These are phyloP conservation scores for Oegoconia quadripuncta DNA, from an alignment of 2,888 invertebrate genomes.

Conservation along the genomic window DNA sequence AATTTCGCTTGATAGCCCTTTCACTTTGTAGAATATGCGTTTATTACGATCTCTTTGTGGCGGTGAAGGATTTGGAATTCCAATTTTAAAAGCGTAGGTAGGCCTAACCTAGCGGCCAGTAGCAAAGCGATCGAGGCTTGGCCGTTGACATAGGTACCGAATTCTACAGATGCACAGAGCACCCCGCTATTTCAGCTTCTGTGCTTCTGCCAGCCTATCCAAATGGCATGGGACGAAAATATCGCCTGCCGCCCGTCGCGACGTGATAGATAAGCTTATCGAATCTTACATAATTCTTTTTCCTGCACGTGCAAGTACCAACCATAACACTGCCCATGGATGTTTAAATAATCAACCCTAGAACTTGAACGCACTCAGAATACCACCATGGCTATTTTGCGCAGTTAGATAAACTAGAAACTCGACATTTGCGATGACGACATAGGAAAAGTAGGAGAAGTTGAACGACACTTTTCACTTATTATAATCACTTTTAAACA, in stretches of 20 bases:
- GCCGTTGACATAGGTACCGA: background rate
- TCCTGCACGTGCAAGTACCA: slow-evolving; percentile 42
- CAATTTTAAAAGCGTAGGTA: background rate
- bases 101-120: background rate
- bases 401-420: slow-evolving; percentile 40
- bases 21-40: too few species aligned
- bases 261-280: slow-evolving; percentile 46
- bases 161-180: background rate
- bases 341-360: too few species aligned
- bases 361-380: slow-evolving; percentile 5
- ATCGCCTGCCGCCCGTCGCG: slow-evolving; percentile 34
- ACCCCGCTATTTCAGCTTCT: background rate
- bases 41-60: too few species aligned
- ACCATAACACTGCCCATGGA: too few species aligned
- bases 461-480: slow-evolving; percentile 23
- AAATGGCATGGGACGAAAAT: slow-evolving; percentile 37
- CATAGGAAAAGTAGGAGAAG: slow-evolving; percentile 35
- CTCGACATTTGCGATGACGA: slow-evolving; percentile 25
- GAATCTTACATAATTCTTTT: slow-evolving; percentile 51
- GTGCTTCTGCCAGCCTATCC: slow-evolving; percentile 12
- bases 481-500: slow-evolving; percentile 15
- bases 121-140: background rate
- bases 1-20: too few species aligned
- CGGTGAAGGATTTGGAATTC: too few species aligned
- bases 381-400: slow-evolving; percentile 27